Conservation (phyloP, 2,888 invertebrate species). For the Coronaproctus castanopsis region DNA sequence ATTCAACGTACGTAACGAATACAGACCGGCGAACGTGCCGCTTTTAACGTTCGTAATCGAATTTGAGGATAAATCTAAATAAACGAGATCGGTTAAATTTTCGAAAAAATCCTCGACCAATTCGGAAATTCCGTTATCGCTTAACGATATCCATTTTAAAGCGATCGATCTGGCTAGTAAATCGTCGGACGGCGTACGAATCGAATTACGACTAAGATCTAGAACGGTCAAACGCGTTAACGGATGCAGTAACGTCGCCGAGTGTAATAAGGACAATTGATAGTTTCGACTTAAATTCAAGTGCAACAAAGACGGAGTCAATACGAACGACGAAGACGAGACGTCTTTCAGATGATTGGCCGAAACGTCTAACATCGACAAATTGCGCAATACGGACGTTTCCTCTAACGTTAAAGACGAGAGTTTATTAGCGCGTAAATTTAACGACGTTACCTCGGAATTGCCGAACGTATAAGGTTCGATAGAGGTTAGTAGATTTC, state of each 20-base stretch:
- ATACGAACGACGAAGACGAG: constrained; percentile 42
- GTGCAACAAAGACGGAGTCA: constrained; percentile 42
- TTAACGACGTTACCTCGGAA: constrained; percentile 48
- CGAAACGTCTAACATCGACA: constrained; percentile 53
- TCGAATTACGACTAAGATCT: constrained; percentile 51
- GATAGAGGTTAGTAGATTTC: constrained; percentile 51
- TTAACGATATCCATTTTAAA: constrained; percentile 44
- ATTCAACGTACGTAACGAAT: constrained; percentile 48
- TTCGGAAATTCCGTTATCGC: constrained; percentile 53
- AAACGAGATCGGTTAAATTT: constrained; percentile 49
- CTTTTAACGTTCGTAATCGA: constrained; percentile 52
- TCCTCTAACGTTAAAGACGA: constrained; percentile 39
- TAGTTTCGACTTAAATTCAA: constrained; percentile 58
- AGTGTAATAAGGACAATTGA: constrained; percentile 40
- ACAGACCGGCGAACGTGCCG: constrained; percentile 55
- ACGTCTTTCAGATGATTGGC: constrained; percentile 56
- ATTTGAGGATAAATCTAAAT: constrained; percentile 50
- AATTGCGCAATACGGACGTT: constrained; percentile 39
- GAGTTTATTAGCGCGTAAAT: constrained; percentile 52
- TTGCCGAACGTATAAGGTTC: constrained; percentile 55
- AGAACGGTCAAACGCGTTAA: constrained; percentile 44
- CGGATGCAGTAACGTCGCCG: constrained; percentile 43
- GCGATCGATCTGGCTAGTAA: constrained; percentile 44
- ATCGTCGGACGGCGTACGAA: constrained; percentile 52
- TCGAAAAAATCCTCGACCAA: constrained; percentile 56